These are phyloP conservation scores for Artibeus jamaicensis DNA, from an alignment of 2,797 vertebrate genomes.

Conservation along the genomic window DNA sequence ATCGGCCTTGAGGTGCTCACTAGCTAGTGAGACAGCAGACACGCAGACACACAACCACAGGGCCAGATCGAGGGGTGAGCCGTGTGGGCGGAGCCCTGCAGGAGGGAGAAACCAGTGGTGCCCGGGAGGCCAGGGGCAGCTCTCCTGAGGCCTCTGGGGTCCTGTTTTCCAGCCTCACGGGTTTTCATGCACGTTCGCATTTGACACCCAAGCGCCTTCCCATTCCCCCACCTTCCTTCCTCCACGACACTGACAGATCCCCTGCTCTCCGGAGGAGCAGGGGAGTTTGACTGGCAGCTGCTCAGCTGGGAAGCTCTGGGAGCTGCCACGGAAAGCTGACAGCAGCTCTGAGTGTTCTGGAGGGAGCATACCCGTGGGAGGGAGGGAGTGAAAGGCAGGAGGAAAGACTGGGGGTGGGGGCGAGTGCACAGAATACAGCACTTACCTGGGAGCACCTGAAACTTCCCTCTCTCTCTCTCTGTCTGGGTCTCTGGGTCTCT, in stretches of 20 bases:
- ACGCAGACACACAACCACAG: not conserved
- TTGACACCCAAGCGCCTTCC: not conserved
- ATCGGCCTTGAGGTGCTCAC: not conserved
- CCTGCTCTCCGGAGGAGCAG: not conserved
- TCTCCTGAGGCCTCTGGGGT: rapidly evolving
- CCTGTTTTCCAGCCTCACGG: not conserved
- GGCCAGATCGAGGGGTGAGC: not conserved
- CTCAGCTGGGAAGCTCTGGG: not conserved
- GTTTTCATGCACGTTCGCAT: not conserved
- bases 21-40: not conserved
- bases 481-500: not conserved
- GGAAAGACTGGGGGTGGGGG: not conserved
- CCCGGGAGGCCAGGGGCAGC: too few species aligned
- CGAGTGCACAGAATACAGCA: not conserved
- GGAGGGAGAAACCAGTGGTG: too few species aligned
- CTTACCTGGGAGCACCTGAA: not conserved
- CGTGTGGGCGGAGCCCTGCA: rapidly evolving
- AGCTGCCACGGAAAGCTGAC: not conserved
- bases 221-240: not conserved
- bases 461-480: not conserved
- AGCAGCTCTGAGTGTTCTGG: not conserved
- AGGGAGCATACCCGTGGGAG: not conserved
- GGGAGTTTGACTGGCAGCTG: conserved; percentile 13
- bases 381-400: not conserved
- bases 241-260: not conserved